Conservation (phyloP, 2,888 invertebrate genomes). For the Blastobasis adustella region DNA sequence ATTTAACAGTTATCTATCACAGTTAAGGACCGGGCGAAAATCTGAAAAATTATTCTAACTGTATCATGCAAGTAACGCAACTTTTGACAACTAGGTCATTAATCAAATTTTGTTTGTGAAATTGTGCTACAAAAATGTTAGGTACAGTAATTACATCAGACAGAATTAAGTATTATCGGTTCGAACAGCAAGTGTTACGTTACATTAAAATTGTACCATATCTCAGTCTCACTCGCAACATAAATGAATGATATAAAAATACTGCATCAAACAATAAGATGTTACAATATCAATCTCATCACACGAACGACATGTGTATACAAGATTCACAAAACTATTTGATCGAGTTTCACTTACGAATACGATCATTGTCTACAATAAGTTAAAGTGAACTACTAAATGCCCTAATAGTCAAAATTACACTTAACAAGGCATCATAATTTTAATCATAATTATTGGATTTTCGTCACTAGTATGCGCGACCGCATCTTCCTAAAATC, state of each 20-base stretch:
- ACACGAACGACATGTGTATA: constrained; percentile 41
- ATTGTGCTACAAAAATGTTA: constrained; percentile 26
- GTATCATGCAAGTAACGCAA: constrained; percentile 66
- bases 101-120: constrained; percentile 31
- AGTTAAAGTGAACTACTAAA: constrained; percentile 68
- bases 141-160: background rate
- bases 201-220: constrained; percentile 65
- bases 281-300: constrained; percentile 30
- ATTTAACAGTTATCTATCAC: constrained; percentile 36
- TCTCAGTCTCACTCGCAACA: constrained; percentile 69
- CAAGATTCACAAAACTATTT: constrained; percentile 53
- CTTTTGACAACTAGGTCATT: constrained; percentile 55
- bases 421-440: constrained; percentile 67
- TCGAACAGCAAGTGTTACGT: constrained; percentile 44
- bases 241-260: constrained; percentile 65
- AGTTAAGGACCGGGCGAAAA: constrained; percentile 72
- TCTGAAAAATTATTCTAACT: constrained; percentile 63
- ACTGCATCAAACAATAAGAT: constrained; percentile 63
- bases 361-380: constrained; percentile 64
- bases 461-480: constrained; percentile 74
- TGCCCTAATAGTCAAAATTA: constrained; percentile 70
- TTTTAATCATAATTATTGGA: constrained; percentile 70
- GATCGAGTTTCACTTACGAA: constrained; percentile 60
- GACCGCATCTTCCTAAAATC: constrained; percentile 72
- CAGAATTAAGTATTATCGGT: constrained; percentile 13